Base-by-base conservation (phyloP, 2,888 invertebrate species). In the Hipparchia sbordonii region DNA sequence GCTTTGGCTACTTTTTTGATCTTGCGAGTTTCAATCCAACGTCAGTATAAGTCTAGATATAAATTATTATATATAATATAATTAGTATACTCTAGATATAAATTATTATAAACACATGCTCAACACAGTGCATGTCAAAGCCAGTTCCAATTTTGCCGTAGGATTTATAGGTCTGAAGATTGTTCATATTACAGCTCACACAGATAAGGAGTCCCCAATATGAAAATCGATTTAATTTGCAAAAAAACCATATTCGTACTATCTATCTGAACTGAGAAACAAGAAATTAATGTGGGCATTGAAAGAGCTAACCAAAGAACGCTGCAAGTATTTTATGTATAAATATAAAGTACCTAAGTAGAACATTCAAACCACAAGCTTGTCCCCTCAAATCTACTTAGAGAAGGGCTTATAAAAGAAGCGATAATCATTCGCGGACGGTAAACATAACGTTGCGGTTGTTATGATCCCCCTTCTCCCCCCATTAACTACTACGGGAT, bases 401-500 rank as follows among this genome's bases (percentile, higher is more conserved):
- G 72, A 72, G 59, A 70, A 54, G 52, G 48, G 57, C 62, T 72
- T 72, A 72, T 72, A 70, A 71, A 76, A 65, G 51, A 71, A 68
- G 70, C 69, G 69, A 74, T 76, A 70, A 76, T 74, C 68, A 71
- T 74, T 63, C 67, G 71, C 69, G 69, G 63, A 69, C 66, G 72
- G 67, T 68, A 69, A 72, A 74, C 74, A 76, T 74, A 72, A 74
- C 69, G 71, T 69, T 70, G 72, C 71, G 66, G 74, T 72, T 72
- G 70, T 73, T 73, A 71, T 71, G 73, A 73, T 23, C 70, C 33
- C 67, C 68, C 65, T 33, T 10, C 48, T 10, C 33, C 59, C 56
- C 76, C 71, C 75, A 72, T 73, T 75, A 76, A 76, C 71, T 73
- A 72, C 70, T 72, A 72, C 46, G 67, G 62, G 59, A 70, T 72